Evolutionary conservation across 2,113 vertebrate species (phyloP).

Genomic region (Halcyon senegalensis): DNA sequence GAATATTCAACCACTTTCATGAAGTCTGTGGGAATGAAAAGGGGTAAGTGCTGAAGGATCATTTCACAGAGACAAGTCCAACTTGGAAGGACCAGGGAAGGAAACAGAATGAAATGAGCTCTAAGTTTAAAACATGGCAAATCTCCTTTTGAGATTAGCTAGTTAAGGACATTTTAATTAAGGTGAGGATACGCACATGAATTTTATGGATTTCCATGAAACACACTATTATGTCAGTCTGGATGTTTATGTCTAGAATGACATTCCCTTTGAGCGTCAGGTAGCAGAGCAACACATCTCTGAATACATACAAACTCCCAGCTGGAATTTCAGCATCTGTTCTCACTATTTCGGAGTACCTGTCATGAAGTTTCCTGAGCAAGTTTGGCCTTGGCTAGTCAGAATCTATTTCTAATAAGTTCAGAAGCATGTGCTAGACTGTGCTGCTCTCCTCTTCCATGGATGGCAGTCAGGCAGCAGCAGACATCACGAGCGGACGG

Average conservation of each 20-base stretch:
- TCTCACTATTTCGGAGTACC: background rate
- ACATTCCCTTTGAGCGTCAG: background rate
- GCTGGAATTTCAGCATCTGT: background rate
- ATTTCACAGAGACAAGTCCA: background rate
- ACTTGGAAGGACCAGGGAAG: background rate
- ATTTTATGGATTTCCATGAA: background rate
- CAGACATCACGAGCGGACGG: background rate
- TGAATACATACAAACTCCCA: background rate
- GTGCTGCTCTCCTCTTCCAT: background rate
- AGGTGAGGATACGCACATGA: background rate
- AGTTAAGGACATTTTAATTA: background rate
- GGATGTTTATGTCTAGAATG: background rate
- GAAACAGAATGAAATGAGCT: background rate
- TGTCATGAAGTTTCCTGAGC: background rate
- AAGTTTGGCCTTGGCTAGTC: background rate
- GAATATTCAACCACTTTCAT: background rate
- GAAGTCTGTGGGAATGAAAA: background rate
- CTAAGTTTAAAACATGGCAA: background rate
- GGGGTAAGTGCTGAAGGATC: background rate
- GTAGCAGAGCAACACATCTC: background rate
- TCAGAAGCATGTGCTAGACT: background rate
- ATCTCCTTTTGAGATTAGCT: background rate
- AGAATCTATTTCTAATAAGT: background rate
- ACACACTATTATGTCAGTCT: background rate
- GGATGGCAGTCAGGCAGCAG: background rate